A percentile compares a stretch with the other conserved stretches of the same genome.
phyloP scores from a whole-genome alignment of 2,888 invertebrate genomes.

The Rotaria magnacalcarata region DNA sequence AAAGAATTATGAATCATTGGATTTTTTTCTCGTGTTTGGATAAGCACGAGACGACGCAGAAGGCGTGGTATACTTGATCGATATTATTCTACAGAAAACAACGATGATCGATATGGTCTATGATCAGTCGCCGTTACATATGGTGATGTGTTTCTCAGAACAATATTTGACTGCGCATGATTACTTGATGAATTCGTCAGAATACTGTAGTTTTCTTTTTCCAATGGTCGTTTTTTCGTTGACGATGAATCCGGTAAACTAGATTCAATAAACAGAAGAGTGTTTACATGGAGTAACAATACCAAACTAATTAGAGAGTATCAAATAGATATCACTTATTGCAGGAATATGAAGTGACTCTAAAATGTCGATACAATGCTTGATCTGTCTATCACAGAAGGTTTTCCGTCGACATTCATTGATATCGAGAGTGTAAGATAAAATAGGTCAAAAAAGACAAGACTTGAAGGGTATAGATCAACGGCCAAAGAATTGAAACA shows the following conservation, averaged over 20 bases:
- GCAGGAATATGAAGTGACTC: no score
- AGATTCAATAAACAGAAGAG: neutral
- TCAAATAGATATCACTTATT: no score
- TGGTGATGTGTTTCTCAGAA: neutral
- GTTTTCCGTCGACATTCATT: no score
- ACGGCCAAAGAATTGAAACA: no score
- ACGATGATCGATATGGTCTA: neutral
- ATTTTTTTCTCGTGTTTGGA: neutral
- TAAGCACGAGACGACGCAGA: neutral
- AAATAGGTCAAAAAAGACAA: no score
- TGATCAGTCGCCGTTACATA: neutral
- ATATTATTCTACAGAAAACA: constrained; percentile 8
- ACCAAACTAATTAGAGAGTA: no score
- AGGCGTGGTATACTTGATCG: constrained; percentile 10
- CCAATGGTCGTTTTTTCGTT: neutral
- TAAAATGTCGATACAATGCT: no score
- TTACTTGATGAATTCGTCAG: neutral
- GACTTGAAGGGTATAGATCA: no score
- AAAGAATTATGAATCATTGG: neutral
- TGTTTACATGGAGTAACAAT: no score
- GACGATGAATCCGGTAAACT: neutral
- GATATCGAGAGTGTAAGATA: no score
- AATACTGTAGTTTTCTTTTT: neutral
- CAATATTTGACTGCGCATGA: neutral
- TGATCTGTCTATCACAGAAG: no score